These are phyloP conservation scores for Epinotia ramella DNA, from an alignment of 2,888 invertebrate genomes.

Conservation along the genomic window DNA sequence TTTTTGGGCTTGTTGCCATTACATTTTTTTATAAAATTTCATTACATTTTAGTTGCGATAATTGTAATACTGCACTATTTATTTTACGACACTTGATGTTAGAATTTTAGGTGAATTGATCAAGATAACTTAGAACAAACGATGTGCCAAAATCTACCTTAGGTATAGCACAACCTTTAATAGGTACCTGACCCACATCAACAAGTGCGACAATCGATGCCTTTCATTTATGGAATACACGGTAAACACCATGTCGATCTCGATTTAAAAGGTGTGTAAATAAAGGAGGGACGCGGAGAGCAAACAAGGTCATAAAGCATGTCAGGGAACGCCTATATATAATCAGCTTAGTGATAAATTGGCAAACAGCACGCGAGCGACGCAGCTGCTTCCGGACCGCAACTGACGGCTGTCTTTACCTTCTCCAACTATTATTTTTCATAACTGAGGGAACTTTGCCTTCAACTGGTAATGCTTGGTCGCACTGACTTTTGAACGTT, in stretches of 20 bases:
- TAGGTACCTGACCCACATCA: background rate
- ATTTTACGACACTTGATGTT: no score
- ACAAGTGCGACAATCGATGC: background rate
- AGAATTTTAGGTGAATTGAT: no score
- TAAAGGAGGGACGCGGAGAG: slow-evolving; percentile 74
- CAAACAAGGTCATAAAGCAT: slow-evolving; percentile 82
- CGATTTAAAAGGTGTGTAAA: slow-evolving; percentile 73
- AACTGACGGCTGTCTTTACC: slow-evolving; percentile 49
- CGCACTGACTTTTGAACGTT: no score
- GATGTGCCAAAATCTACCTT: no score
- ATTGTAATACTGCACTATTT: no score
- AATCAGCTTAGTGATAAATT: slow-evolving; percentile 86
- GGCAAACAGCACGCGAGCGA: slow-evolving; percentile 83
- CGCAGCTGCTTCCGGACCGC: slow-evolving; percentile 78
- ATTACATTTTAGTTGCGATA: no score
- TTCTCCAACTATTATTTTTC: slow-evolving; percentile 20
- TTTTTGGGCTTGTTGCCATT: no score
- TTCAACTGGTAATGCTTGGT: background rate
- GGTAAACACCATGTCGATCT: slow-evolving; percentile 53
- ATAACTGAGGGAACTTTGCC: background rate
- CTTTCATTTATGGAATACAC: slow-evolving; percentile 8
- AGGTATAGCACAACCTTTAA: background rate
- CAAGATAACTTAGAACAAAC: no score
- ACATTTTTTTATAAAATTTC: no score
- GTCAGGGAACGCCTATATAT: slow-evolving; percentile 82